Evolutionary conservation across 2,888 invertebrate genomes (phyloP).

Genomic region (Idaea biselata): DNA sequence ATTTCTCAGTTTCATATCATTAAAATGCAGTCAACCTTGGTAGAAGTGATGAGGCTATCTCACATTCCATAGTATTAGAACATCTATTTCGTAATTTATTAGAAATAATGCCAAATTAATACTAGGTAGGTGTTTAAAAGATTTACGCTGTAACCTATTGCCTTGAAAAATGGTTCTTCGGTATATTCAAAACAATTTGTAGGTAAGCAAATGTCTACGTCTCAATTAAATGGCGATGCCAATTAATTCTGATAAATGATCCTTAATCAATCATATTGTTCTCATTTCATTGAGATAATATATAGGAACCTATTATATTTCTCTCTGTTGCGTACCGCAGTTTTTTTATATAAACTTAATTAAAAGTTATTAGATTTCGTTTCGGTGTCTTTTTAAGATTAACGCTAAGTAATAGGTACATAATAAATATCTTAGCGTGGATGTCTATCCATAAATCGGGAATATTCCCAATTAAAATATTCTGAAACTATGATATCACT

Average conservation of each 20-base stretch:
- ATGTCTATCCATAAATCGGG: too few species aligned
- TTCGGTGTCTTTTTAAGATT: not conserved
- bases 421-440: not conserved
- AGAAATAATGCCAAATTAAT: not conserved
- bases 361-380: not conserved
- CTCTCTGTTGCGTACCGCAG: not conserved
- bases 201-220: not conserved
- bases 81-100: not conserved
- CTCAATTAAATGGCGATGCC: not conserved
- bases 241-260: not conserved
- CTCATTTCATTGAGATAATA: not conserved
- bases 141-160: not conserved
- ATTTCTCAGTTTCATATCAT: not conserved
- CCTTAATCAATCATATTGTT: not conserved
- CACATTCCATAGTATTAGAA: not conserved
- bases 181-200: not conserved
- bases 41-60: not conserved
- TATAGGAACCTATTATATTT: not conserved
- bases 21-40: not conserved
- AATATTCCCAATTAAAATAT: constrained; percentile 3
- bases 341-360: not conserved
- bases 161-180: not conserved
- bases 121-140: not conserved
- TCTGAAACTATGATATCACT: constrained; percentile 8
- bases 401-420: not conserved